These are phyloP conservation scores for Lepidocyrtoides sp. DNA, from an alignment of 2,888 invertebrate species.

Conservation along the genomic window DNA sequence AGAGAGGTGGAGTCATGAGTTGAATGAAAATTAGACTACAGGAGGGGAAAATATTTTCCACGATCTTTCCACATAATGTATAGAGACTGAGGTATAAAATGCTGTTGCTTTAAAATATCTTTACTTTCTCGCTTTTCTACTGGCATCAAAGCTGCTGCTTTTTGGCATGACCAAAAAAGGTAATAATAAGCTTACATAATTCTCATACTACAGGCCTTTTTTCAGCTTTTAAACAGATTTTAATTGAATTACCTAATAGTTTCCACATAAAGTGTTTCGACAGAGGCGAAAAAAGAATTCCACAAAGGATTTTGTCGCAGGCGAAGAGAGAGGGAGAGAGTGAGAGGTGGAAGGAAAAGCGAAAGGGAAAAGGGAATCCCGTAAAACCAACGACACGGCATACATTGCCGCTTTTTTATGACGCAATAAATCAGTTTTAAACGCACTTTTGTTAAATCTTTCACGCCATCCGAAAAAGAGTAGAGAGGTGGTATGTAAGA, in stretches of 20 bases:
- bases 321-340: not conserved
- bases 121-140: not conserved
- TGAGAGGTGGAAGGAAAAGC: not conserved
- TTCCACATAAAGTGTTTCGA: constrained; percentile 26
- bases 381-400: constrained; percentile 16
- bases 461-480: not conserved
- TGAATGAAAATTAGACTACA: constrained; percentile 68
- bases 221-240: constrained; percentile 59
- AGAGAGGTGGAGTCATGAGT: constrained; percentile 6
- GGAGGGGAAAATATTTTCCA: constrained; percentile 35
- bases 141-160: not conserved
- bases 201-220: constrained; percentile 1
- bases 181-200: constrained; percentile 16
- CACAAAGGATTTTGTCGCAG: not conserved
- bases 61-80: too few species aligned
- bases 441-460: constrained; percentile 63
- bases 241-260: constrained; percentile 62
- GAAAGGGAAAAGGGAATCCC: not conserved
- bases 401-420: constrained; percentile 53
- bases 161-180: not conserved
- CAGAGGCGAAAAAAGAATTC: constrained; percentile 1
- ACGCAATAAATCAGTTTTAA: constrained; percentile 70
- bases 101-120: not conserved
- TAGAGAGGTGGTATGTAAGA: not conserved
- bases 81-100: too few species aligned